These are phyloP conservation scores for Drosophila melanocephala DNA, from an alignment of 2,888 invertebrate species.

Conservation along the genomic window DNA sequence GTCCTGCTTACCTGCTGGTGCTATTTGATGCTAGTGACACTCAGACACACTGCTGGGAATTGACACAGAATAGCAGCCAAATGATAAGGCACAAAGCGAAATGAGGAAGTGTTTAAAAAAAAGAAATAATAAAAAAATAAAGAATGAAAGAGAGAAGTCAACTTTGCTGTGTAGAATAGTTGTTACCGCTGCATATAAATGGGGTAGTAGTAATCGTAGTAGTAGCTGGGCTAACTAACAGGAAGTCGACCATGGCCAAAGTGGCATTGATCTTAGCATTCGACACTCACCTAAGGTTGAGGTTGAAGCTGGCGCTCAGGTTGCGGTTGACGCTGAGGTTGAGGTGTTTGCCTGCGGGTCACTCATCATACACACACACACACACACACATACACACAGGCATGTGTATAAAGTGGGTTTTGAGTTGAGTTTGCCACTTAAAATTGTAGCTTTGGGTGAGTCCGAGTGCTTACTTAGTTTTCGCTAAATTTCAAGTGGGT, in stretches of 20 bases:
- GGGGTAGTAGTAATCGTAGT: slow-evolving; percentile 72
- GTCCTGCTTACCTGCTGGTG: slow-evolving; percentile 19
- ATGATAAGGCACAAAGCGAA: slow-evolving; percentile 73
- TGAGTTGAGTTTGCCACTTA: slow-evolving; percentile 40
- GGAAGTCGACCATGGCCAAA: slow-evolving; percentile 68
- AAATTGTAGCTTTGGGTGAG: slow-evolving; percentile 39
- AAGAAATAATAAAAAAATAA: slow-evolving; percentile 10
- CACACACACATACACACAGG: not conserved
- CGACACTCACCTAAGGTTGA: slow-evolving; percentile 64
- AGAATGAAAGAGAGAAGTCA: slow-evolving; percentile 22
- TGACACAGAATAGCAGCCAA: slow-evolving; percentile 80
- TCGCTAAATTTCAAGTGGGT: slow-evolving; percentile 51
- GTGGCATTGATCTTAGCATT: slow-evolving; percentile 81
- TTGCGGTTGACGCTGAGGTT: slow-evolving; percentile 49
- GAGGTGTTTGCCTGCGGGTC: slow-evolving; percentile 63
- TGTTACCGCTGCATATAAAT: slow-evolving; percentile 53
- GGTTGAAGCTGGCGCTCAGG: slow-evolving; percentile 48
- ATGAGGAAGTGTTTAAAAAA: slow-evolving; percentile 76
- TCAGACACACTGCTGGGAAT: slow-evolving; percentile 76
- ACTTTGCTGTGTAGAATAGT: slow-evolving; percentile 26
- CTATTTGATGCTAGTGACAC: slow-evolving; percentile 55
- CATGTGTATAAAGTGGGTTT: slow-evolving; percentile 58
- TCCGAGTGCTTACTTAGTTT: slow-evolving; percentile 28
- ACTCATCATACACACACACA: slow-evolving; percentile 30
- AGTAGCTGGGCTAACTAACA: slow-evolving; percentile 44